Evolutionary conservation across 2,888 invertebrate genomes (phyloP).

Genomic region (Rapana venosa): DNA sequence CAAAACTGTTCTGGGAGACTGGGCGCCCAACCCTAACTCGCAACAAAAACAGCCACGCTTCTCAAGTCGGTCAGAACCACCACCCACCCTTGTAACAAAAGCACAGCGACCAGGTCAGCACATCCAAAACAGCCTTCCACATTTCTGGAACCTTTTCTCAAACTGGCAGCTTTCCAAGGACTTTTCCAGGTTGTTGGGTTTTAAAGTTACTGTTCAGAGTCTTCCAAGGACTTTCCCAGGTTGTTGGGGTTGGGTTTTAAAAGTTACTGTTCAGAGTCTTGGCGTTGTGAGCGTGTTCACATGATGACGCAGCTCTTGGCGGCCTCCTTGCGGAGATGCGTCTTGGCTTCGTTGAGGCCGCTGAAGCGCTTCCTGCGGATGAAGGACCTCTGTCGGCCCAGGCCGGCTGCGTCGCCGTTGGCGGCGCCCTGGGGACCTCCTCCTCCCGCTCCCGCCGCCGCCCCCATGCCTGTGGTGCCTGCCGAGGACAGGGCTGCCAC

Average conservation of each 20-base stretch:
- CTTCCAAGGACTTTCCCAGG: background rate
- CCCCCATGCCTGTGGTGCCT: conserved; percentile 53
- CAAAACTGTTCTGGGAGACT: background rate
- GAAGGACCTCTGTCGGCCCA: conserved; percentile 49
- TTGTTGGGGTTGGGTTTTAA: background rate
- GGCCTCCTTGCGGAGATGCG: conserved; percentile 68
- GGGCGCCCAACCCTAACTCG: background rate
- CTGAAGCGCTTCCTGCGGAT: conserved; percentile 56
- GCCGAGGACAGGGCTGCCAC: conserved; percentile 82
- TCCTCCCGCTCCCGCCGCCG: conserved; percentile 52
- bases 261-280: background rate
- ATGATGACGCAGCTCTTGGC: conserved; percentile 73
- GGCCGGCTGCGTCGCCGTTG: conserved; percentile 57
- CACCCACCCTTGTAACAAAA: background rate
- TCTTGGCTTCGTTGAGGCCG: conserved; percentile 70
- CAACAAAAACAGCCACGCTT: too few species aligned
- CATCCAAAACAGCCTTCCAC: background rate
- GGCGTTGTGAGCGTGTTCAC: conserved; percentile 50
- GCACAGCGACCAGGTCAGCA: background rate
- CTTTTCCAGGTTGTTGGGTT: background rate
- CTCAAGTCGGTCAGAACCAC: too few species aligned
- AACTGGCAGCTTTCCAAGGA: background rate
- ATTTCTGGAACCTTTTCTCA: background rate
- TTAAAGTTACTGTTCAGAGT: too few species aligned
- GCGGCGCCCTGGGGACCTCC: conserved; percentile 39